Evolutionary conservation across 2,797 vertebrate species (phyloP), one percentile per base, ranked within the genome.

Genomic region (Sitta carolinensis): DNA sequence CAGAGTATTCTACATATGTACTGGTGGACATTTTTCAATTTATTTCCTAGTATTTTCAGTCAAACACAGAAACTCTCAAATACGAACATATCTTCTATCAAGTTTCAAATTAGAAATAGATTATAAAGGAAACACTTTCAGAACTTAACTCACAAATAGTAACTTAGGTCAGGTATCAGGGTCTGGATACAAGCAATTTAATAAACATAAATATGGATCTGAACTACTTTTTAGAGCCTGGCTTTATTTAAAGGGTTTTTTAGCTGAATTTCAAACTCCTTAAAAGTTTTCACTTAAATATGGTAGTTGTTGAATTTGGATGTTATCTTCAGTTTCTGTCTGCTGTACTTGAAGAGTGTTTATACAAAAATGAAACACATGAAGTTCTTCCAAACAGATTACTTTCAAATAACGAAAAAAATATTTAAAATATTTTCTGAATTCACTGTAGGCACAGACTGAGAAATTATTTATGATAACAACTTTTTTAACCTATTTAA

Each of bases 51-150:
- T n/a, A 25, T 57, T 55, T 76, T 91, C 72, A 82, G n/a, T 25
- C 38, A 52, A 84, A 47, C 20, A 48, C 12, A 29, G 38, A 25
- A 70, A 88, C 30, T 50, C n/a, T 59, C 76, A 96, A 95, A 83
- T 51, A 91, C n/a, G 73, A 62, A 82, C 0, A 0, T 48, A 95
- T 63, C 75, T 87, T 67, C 69, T 78, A 87, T 77, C 36, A 54
- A 22, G 32, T 89, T 92, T 90, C 83, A 89, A 91, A 96, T 82
- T 93, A 95, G 84, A 92, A 88, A 87, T 19, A 90, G 45, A 94
- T 67, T 74, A 58, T 63, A 72, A 89, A 78, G 76, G 84, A 97
- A 96, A 91, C 66, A 93, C 62, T 96, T 95, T 76, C 90, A 95
- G 93, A 92, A 89, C 90, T 94, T 94, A 96, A 95, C 88, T 93